phyloP scores from a whole-genome alignment of 2,113 vertebrate species.

The Neogobius melanostomus region DNA sequence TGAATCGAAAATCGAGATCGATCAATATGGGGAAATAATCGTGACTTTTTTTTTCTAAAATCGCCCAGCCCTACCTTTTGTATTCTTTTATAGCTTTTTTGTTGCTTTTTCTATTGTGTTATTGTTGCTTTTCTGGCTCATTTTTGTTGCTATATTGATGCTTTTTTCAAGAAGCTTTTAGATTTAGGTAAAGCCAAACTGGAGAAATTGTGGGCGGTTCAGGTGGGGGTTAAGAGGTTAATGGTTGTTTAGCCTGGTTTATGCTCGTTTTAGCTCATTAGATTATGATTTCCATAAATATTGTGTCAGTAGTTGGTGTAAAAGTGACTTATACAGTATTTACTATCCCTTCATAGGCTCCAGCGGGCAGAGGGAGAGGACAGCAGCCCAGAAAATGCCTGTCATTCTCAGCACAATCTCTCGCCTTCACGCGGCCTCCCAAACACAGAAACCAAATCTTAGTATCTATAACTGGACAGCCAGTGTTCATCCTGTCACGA shows the following conservation, averaged over 20 bases:
- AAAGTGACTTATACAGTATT: not conserved
- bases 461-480: not conserved
- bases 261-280: not conserved
- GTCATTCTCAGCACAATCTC: conserved; percentile 21
- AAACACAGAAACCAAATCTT: conserved; percentile 29
- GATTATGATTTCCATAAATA: not conserved
- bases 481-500: conserved; percentile 8
- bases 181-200: too few species aligned
- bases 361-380: conserved; percentile 42
- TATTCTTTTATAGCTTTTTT: too few species aligned
- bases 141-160: too few species aligned
- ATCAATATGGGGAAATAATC: too few species aligned
- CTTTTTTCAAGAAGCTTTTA: too few species aligned
- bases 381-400: conserved; percentile 37
- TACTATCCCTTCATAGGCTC: conserved; percentile 37
- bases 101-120: too few species aligned
- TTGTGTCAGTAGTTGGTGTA: not conserved
- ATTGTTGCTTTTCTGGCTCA: too few species aligned
- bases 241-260: not conserved
- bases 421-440: conserved; percentile 20
- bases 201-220: too few species aligned
- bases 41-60: too few species aligned
- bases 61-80: too few species aligned
- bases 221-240: too few species aligned
- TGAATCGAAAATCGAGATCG: too few species aligned